Base-by-base conservation (phyloP, 1,140 invertebrate genomes). In the Gonatopus flavifemur region DNA sequence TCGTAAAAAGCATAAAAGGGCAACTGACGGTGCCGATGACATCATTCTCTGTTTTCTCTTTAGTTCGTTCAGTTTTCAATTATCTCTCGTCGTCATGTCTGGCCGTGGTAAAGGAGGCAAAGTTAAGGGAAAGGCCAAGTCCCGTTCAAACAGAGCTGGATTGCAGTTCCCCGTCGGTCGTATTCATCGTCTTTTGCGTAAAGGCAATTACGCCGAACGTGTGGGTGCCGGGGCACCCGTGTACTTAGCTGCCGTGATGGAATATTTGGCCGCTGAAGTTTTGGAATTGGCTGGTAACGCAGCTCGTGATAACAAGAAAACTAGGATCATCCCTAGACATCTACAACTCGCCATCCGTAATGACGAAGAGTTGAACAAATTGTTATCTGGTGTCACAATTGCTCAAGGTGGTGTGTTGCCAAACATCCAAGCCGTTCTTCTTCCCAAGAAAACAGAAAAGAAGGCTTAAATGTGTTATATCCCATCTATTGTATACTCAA, bases 381-480 rank as follows among this genome's bases (percentile, higher is more conserved):
- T 55, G 1, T 19, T 58, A 1, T 52, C 38, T 16, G 55, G 52
- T 7, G 48, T 51, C 2, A 58, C 52, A 7, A 92, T 94, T 56
- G 87, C 90, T 9, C 84, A 91, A 68, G 90, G 89, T 52, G 91
- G 91, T 55, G 91, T 93, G 1, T 60, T 93, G 30, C 58, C 58
- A 0, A 60, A 60, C 9, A 60, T 60, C 3, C 58, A 60, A 48
- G 52, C 43, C 1, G 52, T 55, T 3, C n/a, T 55, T 6, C 6
- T 57, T 13, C 53, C 54, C 0, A 56, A 56, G 25, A 52, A 59
- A 13, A 60, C 51, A 0, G 51, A 61, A 1, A 59, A 55, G 30
- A 56, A 53, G 9, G 25, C 46, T 28, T 59, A 59, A 53, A 7
- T 49, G n/a, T n/a, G n/a, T n/a, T n/a, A n/a, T n/a, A n/a, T n/a